A percentile compares a stretch with the other conserved stretches of the same genome.
Conservation (phyloP, 2,888 invertebrate genomes). For the Glyphotaelius pellucidus region DNA sequence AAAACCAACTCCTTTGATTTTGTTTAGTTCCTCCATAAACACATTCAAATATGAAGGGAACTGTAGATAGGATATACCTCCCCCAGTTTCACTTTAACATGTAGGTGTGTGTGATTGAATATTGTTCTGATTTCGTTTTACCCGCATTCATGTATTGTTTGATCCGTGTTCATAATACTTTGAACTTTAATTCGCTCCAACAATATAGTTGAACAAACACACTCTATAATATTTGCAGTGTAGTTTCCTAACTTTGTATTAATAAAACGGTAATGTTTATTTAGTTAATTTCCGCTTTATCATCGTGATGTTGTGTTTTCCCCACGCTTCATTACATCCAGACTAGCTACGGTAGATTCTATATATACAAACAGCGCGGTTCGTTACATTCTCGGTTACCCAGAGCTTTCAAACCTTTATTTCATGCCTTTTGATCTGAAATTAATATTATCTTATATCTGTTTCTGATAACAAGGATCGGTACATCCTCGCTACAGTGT, state of each 20-base stretch:
- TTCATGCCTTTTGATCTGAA: background rate
- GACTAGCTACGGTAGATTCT: slow-evolving; percentile 8
- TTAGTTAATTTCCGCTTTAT: slow-evolving; percentile 65
- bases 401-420: slow-evolving; percentile 18
- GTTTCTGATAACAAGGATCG: background rate
- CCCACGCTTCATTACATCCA: slow-evolving; percentile 62
- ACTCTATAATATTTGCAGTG: background rate
- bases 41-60: background rate
- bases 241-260: slow-evolving; percentile 30
- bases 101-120: background rate
- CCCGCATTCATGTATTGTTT: background rate
- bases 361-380: slow-evolving; percentile 51
- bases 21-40: background rate
- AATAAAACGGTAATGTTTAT: slow-evolving; percentile 61
- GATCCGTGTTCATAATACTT: background rate
- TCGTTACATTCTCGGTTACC: slow-evolving; percentile 40
- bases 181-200: slow-evolving; percentile 3
- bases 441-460: background rate
- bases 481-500: background rate
- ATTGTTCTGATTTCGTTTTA: background rate
- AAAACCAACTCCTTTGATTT: background rate
- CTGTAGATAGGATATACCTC: background rate
- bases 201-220: background rate
- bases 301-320: slow-evolving; percentile 64
- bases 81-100: background rate